Evolutionary conservation across 2,113 vertebrate genomes (phyloP).

Genomic region (Vireo altiloquus): DNA sequence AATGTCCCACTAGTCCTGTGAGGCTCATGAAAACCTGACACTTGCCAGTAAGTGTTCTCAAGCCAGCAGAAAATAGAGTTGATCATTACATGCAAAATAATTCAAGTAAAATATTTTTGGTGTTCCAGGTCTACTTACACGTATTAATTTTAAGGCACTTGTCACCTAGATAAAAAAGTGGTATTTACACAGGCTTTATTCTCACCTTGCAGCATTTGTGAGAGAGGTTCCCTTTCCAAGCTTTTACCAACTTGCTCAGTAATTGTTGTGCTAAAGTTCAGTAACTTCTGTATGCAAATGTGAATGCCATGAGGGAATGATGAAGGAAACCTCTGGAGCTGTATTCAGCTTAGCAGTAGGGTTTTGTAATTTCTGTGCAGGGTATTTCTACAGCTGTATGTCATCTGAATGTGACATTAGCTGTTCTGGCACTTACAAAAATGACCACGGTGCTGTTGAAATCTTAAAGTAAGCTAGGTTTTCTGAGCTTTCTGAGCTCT

Average conservation of each 20-base stretch:
- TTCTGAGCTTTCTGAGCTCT: background rate
- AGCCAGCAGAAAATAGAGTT: background rate
- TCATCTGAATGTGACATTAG: background rate
- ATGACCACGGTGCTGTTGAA: background rate
- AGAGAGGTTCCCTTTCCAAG: background rate
- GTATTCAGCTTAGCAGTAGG: background rate
- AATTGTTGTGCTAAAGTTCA: background rate
- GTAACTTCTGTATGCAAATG: background rate
- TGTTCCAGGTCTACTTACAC: background rate
- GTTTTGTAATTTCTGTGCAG: background rate
- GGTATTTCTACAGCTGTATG: background rate
- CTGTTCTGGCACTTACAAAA: background rate
- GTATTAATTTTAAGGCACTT: background rate
- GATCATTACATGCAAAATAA: background rate
- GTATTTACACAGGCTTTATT: background rate
- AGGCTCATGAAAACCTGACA: background rate
- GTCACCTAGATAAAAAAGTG: background rate
- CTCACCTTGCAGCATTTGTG: background rate
- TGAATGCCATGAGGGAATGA: background rate
- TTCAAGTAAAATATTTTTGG: background rate
- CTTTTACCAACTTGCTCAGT: background rate
- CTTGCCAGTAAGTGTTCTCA: background rate
- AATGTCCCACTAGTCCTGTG: background rate
- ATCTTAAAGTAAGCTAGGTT: background rate
- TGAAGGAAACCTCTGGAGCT: background rate